These are phyloP conservation scores for Anabacerthia variegaticeps DNA, from an alignment of 2,797 vertebrate genomes.

Conservation along the genomic window DNA sequence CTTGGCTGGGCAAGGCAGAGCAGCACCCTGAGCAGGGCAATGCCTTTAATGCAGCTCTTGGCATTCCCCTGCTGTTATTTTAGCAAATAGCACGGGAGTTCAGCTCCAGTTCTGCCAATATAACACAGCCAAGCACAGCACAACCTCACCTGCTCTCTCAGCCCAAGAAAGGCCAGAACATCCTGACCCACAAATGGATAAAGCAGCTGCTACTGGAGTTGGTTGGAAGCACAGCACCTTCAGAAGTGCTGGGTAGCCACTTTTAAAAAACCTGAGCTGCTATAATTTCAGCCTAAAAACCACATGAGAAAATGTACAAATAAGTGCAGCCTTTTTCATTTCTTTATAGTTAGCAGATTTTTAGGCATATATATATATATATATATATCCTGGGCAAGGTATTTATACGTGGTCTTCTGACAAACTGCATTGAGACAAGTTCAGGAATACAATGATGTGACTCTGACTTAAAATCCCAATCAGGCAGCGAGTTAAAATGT, in stretches of 20 bases:
- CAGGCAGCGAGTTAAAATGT: fast-evolving
- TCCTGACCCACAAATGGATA: not conserved
- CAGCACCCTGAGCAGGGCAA: not conserved
- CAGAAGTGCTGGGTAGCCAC: not conserved
- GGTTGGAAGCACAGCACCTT: not conserved
- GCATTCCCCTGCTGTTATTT: not conserved
- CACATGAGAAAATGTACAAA: not conserved
- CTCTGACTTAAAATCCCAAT: not conserved
- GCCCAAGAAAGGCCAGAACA: not conserved
- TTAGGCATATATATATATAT: not conserved
- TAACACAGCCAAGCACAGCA: not conserved
- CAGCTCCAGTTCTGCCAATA: not conserved
- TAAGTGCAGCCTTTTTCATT: not conserved
- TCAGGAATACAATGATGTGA: not conserved
- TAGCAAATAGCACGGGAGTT: fast-evolving
- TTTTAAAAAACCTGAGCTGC: not conserved
- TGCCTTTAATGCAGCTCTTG: not conserved
- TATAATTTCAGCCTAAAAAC: not conserved
- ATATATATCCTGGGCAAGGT: not conserved
- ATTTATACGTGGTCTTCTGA: not conserved
- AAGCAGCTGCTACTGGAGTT: not conserved
- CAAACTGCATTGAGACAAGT: not conserved
- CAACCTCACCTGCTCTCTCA: not conserved
- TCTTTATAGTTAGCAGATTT: not conserved
- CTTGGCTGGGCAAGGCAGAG: not conserved